These are phyloP conservation scores for Dasyprocta punctata DNA, from an alignment of 2,113 vertebrate species.

Conservation along the genomic window DNA sequence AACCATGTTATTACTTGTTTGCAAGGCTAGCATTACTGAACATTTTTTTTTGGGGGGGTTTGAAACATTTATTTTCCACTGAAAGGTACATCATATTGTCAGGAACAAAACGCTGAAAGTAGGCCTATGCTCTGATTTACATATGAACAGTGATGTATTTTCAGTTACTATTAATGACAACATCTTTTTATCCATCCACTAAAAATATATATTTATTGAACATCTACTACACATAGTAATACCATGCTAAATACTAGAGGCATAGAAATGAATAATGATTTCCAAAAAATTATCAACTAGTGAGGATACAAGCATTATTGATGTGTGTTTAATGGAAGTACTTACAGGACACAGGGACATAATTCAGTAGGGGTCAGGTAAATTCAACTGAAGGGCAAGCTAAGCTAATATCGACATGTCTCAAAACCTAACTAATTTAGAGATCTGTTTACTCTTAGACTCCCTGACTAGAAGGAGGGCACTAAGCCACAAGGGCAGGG, in stretches of 20 bases:
- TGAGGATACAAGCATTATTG: background rate
- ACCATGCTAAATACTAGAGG: background rate
- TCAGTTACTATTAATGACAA: background rate
- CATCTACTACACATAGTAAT: background rate
- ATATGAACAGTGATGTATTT: conserved; percentile 17
- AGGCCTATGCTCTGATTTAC: background rate
- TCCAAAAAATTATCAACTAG: background rate
- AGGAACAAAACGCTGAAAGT: conserved; percentile 5
- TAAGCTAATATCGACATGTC: background rate
- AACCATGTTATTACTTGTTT: background rate
- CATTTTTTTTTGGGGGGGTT: no score
- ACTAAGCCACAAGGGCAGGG: background rate
- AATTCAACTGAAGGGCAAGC: background rate
- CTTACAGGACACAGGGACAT: background rate
- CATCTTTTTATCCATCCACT: background rate
- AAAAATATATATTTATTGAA: background rate
- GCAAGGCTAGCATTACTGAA: background rate
- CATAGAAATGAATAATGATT: background rate
- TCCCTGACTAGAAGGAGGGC: background rate
- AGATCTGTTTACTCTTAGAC: background rate
- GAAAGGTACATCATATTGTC: background rate
- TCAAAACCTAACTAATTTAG: background rate
- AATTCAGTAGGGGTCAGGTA: background rate
- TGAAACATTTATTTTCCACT: background rate
- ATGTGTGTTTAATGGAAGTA: background rate